Evolutionary conservation across 2,797 vertebrate species (phyloP).

Genomic region (Gadopsis bispinosus): DNA sequence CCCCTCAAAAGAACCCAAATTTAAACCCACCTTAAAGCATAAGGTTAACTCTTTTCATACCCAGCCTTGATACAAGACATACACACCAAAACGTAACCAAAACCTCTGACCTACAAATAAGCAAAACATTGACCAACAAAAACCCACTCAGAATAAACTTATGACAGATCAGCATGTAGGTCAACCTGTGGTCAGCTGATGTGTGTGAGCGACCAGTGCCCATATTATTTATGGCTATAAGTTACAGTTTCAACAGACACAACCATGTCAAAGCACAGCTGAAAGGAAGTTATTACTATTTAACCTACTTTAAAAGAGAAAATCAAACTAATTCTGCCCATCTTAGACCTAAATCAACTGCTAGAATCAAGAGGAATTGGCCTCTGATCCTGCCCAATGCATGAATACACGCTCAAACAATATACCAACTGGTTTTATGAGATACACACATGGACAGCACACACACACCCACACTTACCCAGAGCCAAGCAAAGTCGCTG

Average conservation of each 20-base stretch:
- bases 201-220: slow-evolving; percentile 49
- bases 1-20: neutral
- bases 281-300: neutral
- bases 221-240: slow-evolving; percentile 3
- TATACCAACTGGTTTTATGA: slow-evolving; percentile 33
- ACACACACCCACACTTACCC: slow-evolving; percentile 89
- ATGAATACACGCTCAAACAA: slow-evolving; percentile 32
- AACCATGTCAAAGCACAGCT: slow-evolving; percentile 15
- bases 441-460: slow-evolving; percentile 38
- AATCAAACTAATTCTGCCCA: slow-evolving; percentile 11
- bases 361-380: neutral
- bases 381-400: slow-evolving; percentile 26
- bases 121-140: neutral
- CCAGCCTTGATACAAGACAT: neutral
- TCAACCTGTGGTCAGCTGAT: slow-evolving; percentile 85
- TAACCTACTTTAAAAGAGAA: slow-evolving; percentile 3
- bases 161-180: slow-evolving; percentile 80
- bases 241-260: slow-evolving; percentile 1
- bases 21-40: neutral
- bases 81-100: slow-evolving; percentile 31
- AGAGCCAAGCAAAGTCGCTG: slow-evolving; percentile 82
- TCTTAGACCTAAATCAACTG: slow-evolving; percentile 24
- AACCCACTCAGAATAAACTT: slow-evolving; percentile 39
- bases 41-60: neutral
- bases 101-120: slow-evolving; percentile 31